Evolutionary conservation across 2,888 invertebrate genomes (phyloP).

Genomic region (Synanthedon vespiformis): DNA sequence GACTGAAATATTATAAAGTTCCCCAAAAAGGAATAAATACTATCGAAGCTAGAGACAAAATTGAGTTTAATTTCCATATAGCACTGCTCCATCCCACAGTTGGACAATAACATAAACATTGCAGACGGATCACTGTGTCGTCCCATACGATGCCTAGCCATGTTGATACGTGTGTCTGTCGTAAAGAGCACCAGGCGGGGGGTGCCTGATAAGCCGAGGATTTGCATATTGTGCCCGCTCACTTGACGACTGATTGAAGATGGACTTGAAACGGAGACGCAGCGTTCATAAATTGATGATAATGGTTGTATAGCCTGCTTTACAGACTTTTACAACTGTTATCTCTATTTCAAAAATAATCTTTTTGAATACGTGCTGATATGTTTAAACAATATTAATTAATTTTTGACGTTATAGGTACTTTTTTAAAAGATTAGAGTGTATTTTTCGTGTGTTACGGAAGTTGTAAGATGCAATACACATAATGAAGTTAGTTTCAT

Average conservation of each 20-base stretch:
- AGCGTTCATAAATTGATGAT: neutral
- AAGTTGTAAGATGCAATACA: no score
- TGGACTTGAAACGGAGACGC: neutral
- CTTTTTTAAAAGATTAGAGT: no score
- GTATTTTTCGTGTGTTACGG: no score
- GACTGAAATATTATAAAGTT: no score
- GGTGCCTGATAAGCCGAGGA: neutral
- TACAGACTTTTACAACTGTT: no score
- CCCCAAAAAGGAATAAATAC: no score
- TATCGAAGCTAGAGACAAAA: neutral
- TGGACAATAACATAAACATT: conserved; percentile 1
- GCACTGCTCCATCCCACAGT: neutral
- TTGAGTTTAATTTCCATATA: neutral
- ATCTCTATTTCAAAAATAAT: no score
- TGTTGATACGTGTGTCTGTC: neutral
- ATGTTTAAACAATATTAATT: no score
- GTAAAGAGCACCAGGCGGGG: neutral
- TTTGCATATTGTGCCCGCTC: neutral
- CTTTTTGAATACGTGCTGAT: no score
- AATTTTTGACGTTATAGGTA: no score
- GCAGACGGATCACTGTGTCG: conserved; percentile 1
- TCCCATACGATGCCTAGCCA: neutral
- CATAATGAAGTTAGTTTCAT: no score
- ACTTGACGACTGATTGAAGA: neutral
- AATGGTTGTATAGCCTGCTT: no score